A percentile compares a stretch with the other conserved stretches of the same genome.
Conservation (phyloP, 2,797 vertebrate species). For the Urocyon cinereoargenteus region DNA sequence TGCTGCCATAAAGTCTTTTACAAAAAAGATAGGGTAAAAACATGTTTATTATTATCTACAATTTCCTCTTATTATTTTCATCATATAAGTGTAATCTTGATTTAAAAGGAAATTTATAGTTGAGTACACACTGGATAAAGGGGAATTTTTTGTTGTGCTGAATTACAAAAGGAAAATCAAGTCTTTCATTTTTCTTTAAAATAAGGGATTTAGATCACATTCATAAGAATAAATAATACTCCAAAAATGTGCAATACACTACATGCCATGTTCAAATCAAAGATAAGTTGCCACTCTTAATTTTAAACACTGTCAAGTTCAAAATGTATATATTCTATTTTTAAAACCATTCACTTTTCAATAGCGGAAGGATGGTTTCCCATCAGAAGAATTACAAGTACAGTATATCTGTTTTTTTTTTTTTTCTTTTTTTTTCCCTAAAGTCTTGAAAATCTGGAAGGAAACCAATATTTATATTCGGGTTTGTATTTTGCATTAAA, state of each 20-base stretch:
- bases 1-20: background rate
- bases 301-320: constrained; percentile 62
- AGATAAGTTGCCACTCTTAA: constrained; percentile 34
- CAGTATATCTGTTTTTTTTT: background rate
- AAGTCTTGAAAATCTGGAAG: constrained; percentile 64
- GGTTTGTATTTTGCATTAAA: constrained; percentile 53
- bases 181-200: constrained; percentile 61
- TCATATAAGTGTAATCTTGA: background rate
- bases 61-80: constrained; percentile 70
- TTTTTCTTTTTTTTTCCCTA: no score
- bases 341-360: constrained; percentile 34
- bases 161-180: constrained; percentile 47
- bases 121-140: constrained; percentile 16
- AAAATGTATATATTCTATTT: background rate
- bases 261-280: background rate
- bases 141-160: background rate
- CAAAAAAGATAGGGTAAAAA: constrained; percentile 31
- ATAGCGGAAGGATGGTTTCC: background rate
- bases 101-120: constrained; percentile 69
- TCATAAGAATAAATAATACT: constrained; percentile 40
- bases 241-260: background rate
- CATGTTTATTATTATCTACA: constrained; percentile 70
- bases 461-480: constrained; percentile 66
- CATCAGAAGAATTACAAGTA: background rate
- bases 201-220: background rate